Percentiles rank a stretch among this genome's conserved stretches.
phyloP scores from a whole-genome alignment of 2,113 vertebrate genomes.

The Paramisgurnus dabryanus region DNA sequence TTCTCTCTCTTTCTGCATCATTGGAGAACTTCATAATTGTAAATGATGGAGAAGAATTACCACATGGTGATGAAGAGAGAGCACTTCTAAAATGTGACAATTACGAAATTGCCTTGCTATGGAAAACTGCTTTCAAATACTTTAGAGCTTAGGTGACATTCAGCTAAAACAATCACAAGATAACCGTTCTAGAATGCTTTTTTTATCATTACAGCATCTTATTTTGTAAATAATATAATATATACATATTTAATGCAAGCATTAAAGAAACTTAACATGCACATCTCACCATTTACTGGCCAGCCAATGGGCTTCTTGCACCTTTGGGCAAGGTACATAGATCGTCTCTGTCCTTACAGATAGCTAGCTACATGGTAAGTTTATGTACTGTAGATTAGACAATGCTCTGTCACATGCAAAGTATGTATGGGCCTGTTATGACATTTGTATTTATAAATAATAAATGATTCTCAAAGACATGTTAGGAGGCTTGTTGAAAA shows the following conservation, averaged over 20 bases:
- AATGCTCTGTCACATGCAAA: slow-evolving; percentile 16
- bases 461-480: neutral
- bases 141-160: neutral
- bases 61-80: neutral
- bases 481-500: neutral
- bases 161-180: neutral
- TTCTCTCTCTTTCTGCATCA: neutral
- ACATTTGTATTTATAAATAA: slow-evolving; percentile 3
- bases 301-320: slow-evolving; percentile 18
- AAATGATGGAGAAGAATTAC: slow-evolving; percentile 27
- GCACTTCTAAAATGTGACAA: slow-evolving; percentile 27
- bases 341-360: slow-evolving; percentile 10
- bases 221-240: neutral
- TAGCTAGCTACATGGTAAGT: neutral
- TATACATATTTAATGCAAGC: slow-evolving; percentile 22
- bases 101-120: slow-evolving; percentile 16
- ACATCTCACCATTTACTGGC: slow-evolving; percentile 4
- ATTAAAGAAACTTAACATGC: slow-evolving; percentile 6
- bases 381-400: slow-evolving; percentile 13
- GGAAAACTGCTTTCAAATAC: neutral
- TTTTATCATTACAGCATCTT: neutral
- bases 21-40: slow-evolving; percentile 32
- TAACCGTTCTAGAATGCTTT: neutral
- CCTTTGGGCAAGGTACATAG: slow-evolving; percentile 45
- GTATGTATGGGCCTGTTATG: neutral